Evolutionary conservation across 2,113 vertebrate genomes (phyloP), one percentile per base, ranked within the genome.

Genomic region (Tinamus guttatus): DNA sequence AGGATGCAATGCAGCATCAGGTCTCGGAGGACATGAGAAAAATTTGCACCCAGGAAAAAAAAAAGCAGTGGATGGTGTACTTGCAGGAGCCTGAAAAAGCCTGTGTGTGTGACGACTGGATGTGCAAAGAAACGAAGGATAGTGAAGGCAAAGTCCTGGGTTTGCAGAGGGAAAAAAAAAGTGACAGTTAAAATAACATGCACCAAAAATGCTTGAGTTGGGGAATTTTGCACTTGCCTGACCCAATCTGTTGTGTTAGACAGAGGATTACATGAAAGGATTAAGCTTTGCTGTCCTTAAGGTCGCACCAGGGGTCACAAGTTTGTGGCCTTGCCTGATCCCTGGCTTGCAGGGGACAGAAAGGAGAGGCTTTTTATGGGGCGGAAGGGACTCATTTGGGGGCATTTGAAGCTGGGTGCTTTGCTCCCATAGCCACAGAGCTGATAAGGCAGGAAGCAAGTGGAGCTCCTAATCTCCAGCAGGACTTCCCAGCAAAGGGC

Each of bases 181-280:
- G 90, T 81, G 85, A 87, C 90, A 58, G 83, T 88, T 96, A 92
- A 94, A 96, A 94, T 95, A 95, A 87, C 0, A 0, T 79, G 63
- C 79, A 84, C 80, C 78, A 92, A 95, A 96, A 94, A 92, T 65
- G 88, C 74, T 89, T 38, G 93, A 96, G 83, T 92, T 92, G 65
- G 93, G 87, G 69, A 93, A 87, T 95, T 97, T 96, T 95, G 82
- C 93, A 95, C 92, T 96, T 78, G 84, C 78, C 74, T 96, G 90
- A 95, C 92, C 93, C 91, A 95, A 87, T 95, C 95, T 95, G 74
- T 95, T 89, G 93, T 78, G 87, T 92, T 93, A 96, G 94, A 89
- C 70, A 82, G 95, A 95, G 81, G 92, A 95, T 95, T 96, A 94
- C 93, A 91, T 94, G 94, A 90, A 94, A 94, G 93, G 94, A 96